Evolutionary conservation across 2,888 invertebrate genomes (phyloP).

Genomic region (Lepidonotus clava): DNA sequence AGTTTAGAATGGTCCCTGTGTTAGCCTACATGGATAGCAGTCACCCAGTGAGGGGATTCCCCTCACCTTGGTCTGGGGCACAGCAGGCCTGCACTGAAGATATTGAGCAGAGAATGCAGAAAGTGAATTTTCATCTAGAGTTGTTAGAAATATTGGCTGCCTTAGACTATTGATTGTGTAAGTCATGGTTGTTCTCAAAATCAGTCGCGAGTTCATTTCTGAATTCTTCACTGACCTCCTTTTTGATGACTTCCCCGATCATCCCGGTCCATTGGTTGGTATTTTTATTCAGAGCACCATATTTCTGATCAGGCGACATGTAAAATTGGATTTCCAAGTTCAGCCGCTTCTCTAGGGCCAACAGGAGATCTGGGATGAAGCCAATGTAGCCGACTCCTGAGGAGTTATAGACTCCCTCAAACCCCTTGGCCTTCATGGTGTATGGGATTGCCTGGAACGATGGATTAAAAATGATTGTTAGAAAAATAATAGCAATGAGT

Average conservation of each 20-base stretch:
- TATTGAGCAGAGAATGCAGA: too few relatives aligned
- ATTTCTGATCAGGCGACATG: background rate
- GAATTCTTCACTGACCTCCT: background rate
- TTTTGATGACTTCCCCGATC: slow-evolving; percentile 59
- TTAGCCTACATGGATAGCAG: too few relatives aligned
- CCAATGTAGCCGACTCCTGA: slow-evolving; percentile 40
- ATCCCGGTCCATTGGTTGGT: slow-evolving; percentile 57
- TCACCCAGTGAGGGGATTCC: too few relatives aligned
- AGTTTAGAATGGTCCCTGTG: too few relatives aligned
- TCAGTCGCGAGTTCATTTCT: background rate
- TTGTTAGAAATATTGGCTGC: background rate
- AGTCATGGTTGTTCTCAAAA: background rate
- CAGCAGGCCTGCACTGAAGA: too few relatives aligned
- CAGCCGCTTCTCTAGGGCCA: background rate
- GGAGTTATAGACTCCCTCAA: background rate
- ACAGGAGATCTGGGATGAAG: slow-evolving; percentile 59
- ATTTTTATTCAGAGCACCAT: slow-evolving; percentile 31
- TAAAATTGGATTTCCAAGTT: slow-evolving; percentile 22
- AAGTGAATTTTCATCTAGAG: background rate
- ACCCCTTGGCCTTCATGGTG: background rate
- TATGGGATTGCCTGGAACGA: too few relatives aligned
- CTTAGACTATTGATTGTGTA: background rate
- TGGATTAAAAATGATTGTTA: too few relatives aligned
- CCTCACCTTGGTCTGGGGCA: too few relatives aligned
- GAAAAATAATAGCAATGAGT: too few relatives aligned